Base-by-base conservation (phyloP, 37 sponge, comb jelly and placozoan genomes). In the Chondrilla cf. caribensis region DNA sequence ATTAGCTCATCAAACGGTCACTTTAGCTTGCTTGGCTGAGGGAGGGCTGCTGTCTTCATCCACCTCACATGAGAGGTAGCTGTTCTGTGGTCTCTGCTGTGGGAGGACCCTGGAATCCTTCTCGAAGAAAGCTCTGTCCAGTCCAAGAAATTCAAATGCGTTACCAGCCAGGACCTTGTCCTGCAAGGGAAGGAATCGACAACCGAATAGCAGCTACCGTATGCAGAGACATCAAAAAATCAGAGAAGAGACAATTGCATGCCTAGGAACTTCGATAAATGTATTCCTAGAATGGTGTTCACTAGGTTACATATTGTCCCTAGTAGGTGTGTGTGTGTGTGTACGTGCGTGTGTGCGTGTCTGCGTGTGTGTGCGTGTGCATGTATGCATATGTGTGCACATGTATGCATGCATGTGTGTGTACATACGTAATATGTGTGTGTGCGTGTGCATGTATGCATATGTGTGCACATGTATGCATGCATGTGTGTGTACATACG, bases 121-220 rank as follows among this genome's bases (percentile, higher is more conserved):
- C 28, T 55, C 82, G 41, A 77, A 82, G 35, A 60, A 28, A n/a
- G 42, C 54, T 29, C 58, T 57, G 31, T 91, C 88, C 70, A 95
- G 78, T 3, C 86, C 88, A 43, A 95, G 87, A 58, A 95, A 91
- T 38, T 89, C 79, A 33, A 91, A 38, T 1, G 88, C 96, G 82
- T 95, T 95, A 7, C 38, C 82, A 21, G 80, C 72, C 81, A 91
- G 78, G 32, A 95, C 64, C 60, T 93, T 87, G 26, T 84, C 88
- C 93, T 92, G 58, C 26, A 67, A 44, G 26, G 59, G 55, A 79
- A 0, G 14, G 4, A 19, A 25, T 42, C n/a, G n/a, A n/a, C n/a
- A n/a, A n/a, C n/a, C n/a, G n/a, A n/a, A n/a, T n/a, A n/a, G n/a
- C n/a, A n/a, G n/a, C n/a, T n/a, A n/a, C n/a, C n/a, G n/a, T n/a